phyloP scores from a whole-genome alignment of 2,113 vertebrate species.

The Montifringilla adamsi region DNA sequence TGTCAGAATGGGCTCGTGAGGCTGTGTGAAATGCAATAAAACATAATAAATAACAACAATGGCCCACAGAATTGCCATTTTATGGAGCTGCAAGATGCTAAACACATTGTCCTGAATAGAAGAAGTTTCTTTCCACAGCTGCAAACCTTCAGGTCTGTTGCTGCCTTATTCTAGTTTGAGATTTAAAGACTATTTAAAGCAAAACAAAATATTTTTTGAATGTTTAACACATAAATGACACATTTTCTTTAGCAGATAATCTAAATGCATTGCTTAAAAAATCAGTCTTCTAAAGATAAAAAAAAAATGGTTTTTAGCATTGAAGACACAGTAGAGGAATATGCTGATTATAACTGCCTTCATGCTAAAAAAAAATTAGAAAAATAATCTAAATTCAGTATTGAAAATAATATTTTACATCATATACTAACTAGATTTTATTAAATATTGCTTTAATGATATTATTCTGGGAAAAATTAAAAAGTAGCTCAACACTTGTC shows the following conservation, averaged over 20 bases:
- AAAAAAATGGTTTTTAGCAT: background rate
- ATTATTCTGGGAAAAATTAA: background rate
- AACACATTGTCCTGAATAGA: background rate
- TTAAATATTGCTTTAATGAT: constrained; percentile 37
- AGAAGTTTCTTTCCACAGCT: background rate
- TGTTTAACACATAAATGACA: background rate
- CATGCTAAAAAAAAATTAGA: background rate
- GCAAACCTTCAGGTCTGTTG: background rate
- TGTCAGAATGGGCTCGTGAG: background rate
- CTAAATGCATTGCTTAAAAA: background rate
- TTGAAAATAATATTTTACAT: background rate
- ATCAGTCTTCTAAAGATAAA: background rate
- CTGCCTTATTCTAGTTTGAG: background rate
- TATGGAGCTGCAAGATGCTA: background rate
- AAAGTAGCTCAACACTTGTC: constrained; percentile 6
- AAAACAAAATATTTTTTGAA: background rate
- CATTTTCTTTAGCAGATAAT: background rate
- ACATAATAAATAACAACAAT: constrained; percentile 6
- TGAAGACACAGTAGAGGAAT: background rate
- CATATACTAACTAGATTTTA: background rate
- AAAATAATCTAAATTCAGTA: constrained; percentile 30
- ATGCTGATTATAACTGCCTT: background rate
- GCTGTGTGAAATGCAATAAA: constrained; percentile 4
- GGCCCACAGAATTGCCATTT: background rate
- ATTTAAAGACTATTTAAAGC: background rate